Evolutionary conservation across 2,113 vertebrate species (phyloP).

Genomic region (Takifugu bimaculatus): DNA sequence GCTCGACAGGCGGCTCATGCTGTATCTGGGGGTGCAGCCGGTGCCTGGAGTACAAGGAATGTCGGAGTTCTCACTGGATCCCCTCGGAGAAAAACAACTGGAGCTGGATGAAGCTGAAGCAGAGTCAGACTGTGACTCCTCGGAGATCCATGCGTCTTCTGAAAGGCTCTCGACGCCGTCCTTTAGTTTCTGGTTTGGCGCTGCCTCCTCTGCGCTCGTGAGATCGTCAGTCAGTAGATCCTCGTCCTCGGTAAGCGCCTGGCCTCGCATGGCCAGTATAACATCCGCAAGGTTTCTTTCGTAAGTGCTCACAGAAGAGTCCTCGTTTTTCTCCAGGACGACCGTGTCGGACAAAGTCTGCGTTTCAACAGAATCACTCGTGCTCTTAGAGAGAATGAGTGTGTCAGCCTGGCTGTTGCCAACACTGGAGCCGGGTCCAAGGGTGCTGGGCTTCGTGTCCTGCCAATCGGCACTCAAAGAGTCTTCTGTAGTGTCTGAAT

Average conservation of each 20-base stretch:
- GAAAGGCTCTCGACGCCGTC: not conserved
- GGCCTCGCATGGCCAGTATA: slow-evolving; percentile 26
- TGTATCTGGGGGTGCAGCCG: slow-evolving; percentile 60
- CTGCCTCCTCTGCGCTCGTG: slow-evolving; percentile 49
- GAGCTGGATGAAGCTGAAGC: slow-evolving; percentile 61
- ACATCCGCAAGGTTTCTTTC: slow-evolving; percentile 50
- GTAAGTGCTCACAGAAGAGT: slow-evolving; percentile 31
- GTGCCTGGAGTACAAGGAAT: slow-evolving; percentile 51
- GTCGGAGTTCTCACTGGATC: slow-evolving; percentile 42
- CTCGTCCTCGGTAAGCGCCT: slow-evolving; percentile 5
- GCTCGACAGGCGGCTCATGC: slow-evolving; percentile 59
- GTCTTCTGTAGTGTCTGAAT: slow-evolving; percentile 1
- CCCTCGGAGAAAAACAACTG: slow-evolving; percentile 57
- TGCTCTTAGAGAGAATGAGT: slow-evolving; percentile 50
- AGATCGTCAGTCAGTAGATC: slow-evolving; percentile 66
- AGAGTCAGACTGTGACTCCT: slow-evolving; percentile 41
- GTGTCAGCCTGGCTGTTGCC: slow-evolving; percentile 65
- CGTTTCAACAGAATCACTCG: slow-evolving; percentile 24
- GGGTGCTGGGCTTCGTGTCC: slow-evolving; percentile 37
- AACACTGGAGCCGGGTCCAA: slow-evolving; percentile 27
- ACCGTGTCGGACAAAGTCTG: slow-evolving; percentile 56
- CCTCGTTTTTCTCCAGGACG: slow-evolving; percentile 40
- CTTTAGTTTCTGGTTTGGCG: not conserved
- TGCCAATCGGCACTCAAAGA: not conserved
- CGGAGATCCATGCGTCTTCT: slow-evolving; percentile 22